Conservation (phyloP, 2,113 vertebrate genomes). For the Nothocercus julius region DNA sequence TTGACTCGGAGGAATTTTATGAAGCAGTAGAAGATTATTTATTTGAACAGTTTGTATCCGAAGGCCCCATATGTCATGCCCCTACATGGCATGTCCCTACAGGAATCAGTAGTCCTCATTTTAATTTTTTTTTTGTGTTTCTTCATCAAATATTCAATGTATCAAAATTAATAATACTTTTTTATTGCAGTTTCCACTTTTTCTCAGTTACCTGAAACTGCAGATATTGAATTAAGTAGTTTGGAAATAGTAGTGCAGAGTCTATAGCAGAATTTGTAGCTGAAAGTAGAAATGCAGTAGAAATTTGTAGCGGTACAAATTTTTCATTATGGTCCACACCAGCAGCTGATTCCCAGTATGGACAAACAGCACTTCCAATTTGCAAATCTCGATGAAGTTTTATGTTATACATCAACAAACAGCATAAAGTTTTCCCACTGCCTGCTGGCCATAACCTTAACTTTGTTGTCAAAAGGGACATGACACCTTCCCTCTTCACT, state of each 20-base stretch:
- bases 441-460: background rate
- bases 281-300: no score
- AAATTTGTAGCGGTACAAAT: fast-evolving
- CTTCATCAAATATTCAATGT: background rate
- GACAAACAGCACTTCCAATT: background rate
- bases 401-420: background rate
- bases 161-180: background rate
- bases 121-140: background rate
- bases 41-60: background rate
- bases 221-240: background rate
- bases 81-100: background rate
- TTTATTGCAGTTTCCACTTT: background rate
- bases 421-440: background rate
- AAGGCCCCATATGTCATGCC: background rate
- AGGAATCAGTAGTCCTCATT: background rate
- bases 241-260: background rate
- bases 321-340: fast-evolving
- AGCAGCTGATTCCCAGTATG: background rate
- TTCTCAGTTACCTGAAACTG: background rate
- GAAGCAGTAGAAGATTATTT: background rate
- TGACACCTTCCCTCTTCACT: background rate
- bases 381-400: background rate
- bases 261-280: background rate
- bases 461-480: background rate
- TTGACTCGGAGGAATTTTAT: background rate